phyloP scores from a whole-genome alignment of 2,113 vertebrate genomes.

The Aspidoscelis tigris region DNA sequence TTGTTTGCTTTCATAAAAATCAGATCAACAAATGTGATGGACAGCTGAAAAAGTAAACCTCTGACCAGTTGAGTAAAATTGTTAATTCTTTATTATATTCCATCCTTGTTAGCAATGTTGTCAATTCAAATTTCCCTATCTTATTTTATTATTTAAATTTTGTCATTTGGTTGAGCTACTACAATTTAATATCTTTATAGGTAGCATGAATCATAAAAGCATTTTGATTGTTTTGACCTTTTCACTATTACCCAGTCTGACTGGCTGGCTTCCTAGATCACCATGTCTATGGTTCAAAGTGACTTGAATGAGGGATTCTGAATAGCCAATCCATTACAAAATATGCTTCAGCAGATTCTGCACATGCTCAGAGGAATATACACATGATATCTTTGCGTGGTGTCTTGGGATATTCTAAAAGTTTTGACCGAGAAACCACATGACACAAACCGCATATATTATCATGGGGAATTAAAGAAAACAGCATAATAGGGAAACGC shows the following conservation, averaged over 20 bases:
- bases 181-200: constrained; percentile 56
- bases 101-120: constrained; percentile 1
- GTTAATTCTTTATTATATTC: neutral
- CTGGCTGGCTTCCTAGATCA: constrained; percentile 53
- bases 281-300: constrained; percentile 49
- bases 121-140: constrained; percentile 36
- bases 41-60: neutral
- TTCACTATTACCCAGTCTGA: constrained; percentile 60
- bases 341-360: no score
- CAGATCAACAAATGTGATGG: neutral
- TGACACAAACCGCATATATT: no score
- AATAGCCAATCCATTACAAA: constrained; percentile 11
- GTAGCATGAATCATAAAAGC: constrained; percentile 55
- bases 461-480: no score
- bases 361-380: no score
- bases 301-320: constrained; percentile 46
- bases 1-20: neutral
- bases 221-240: constrained; percentile 67
- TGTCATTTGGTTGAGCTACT: constrained; percentile 60
- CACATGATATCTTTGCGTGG: no score
- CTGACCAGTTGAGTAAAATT: neutral
- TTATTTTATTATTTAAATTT: constrained; percentile 53
- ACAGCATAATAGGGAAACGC: no score
- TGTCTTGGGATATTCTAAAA: no score
- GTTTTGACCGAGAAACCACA: no score